phyloP scores from a whole-genome alignment of 2,113 vertebrate genomes.

The Sebastes schlegelii region DNA sequence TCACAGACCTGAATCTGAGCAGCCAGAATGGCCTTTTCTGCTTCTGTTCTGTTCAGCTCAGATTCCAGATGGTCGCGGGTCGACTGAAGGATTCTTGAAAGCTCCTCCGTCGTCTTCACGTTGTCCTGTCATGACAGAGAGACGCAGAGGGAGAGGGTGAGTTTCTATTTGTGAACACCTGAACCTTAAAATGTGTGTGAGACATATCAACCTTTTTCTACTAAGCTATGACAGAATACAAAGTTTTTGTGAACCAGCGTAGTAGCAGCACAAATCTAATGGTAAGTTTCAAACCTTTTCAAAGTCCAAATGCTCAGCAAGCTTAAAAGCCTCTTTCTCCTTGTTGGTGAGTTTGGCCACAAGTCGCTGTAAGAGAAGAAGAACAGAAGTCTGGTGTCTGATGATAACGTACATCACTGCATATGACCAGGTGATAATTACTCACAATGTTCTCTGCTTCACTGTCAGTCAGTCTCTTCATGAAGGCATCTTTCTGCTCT shows the following conservation, averaged over 20 bases:
- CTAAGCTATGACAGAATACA: background rate
- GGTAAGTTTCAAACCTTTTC: conserved; percentile 85
- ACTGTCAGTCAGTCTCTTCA: conserved; percentile 83
- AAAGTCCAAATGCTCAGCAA: conserved; percentile 84
- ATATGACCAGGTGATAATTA: background rate
- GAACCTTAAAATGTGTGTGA: background rate
- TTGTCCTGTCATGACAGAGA: conserved; percentile 83
- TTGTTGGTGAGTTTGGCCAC: conserved; percentile 85
- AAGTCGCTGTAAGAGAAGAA: conserved; percentile 84
- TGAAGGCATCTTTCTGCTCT: conserved; percentile 83
- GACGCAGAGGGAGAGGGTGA: background rate
- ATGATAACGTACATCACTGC: background rate
- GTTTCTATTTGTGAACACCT: background rate
- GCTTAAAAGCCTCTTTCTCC: conserved; percentile 86
- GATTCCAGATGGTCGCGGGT: conserved; percentile 86
- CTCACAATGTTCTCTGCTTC: conserved; percentile 91
- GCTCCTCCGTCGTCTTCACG: conserved; percentile 83
- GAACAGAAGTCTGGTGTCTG: background rate
- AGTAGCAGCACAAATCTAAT: background rate
- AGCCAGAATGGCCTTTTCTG: conserved; percentile 85
- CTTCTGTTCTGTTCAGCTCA: conserved; percentile 87
- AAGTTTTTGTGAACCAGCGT: background rate
- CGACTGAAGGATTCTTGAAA: conserved; percentile 87
- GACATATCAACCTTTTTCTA: background rate
- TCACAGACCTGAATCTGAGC: conserved; percentile 86